Percentiles rank a stretch among this genome's conserved stretches.
Conservation (phyloP, 1,140 invertebrate genomes). For the Delia radicum region DNA sequence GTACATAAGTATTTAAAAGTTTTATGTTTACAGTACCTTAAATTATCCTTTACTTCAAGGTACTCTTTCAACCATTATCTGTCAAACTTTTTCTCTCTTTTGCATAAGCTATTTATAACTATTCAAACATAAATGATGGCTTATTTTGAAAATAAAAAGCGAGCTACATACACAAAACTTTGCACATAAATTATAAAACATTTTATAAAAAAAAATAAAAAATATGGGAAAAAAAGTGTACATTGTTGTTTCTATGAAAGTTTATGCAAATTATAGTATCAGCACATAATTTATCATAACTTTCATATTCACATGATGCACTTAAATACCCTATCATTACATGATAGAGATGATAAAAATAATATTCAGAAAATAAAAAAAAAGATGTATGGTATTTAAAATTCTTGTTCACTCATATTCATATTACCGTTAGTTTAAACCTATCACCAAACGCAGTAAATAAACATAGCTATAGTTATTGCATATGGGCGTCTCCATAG, state of each 20-base stretch:
- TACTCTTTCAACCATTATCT: neutral
- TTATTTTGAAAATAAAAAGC: neutral
- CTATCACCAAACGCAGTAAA: no score
- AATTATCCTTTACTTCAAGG: no score
- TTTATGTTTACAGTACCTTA: no score
- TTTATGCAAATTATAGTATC: slow-evolving; percentile 7
- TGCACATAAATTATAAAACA: slow-evolving; percentile 6
- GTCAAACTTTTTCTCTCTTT: neutral
- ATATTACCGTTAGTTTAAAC: no score
- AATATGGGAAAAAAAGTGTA: neutral
- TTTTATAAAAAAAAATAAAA: neutral
- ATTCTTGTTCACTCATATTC: no score
- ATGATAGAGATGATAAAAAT: no score
- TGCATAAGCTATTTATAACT: slow-evolving; percentile 20
- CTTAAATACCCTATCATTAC: neutral
- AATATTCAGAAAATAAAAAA: no score
- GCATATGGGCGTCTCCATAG: no score
- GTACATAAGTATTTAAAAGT: no score
- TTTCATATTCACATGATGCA: neutral
- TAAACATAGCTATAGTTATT: no score
- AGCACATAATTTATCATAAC: slow-evolving; percentile 19
- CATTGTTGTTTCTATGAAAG: neutral
- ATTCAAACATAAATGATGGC: neutral
- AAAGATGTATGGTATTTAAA: no score
- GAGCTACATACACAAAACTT: neutral